Evolutionary conservation across 2,113 vertebrate species (phyloP).

Genomic region (Xerus inauris): DNA sequence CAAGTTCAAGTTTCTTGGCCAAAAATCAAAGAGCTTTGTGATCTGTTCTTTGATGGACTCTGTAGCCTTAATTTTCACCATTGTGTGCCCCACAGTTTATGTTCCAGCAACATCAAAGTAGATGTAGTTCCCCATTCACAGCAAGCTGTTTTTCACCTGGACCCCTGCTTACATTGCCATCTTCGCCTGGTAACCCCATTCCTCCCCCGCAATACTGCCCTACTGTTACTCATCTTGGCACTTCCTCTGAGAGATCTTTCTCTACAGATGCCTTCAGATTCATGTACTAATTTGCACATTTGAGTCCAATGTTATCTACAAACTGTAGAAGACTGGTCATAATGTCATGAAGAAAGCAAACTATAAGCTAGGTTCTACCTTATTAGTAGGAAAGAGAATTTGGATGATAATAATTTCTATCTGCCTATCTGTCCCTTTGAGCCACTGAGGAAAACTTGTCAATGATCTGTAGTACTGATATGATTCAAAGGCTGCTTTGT

Average conservation of each 20-base stretch:
- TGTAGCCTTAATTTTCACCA: not conserved
- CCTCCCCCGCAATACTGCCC: too few relatives aligned
- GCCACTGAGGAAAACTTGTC: not conserved
- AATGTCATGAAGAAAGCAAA: not conserved
- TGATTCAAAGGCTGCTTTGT: not conserved
- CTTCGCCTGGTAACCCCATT: not conserved
- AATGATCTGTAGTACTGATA: not conserved
- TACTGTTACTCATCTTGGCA: not conserved
- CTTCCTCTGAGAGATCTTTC: not conserved
- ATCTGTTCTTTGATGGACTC: not conserved
- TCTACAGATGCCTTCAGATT: not conserved
- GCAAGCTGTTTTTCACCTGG: not conserved
- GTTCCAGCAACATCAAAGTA: not conserved
- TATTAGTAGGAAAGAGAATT: not conserved
- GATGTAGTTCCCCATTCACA: not conserved
- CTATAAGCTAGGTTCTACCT: not conserved
- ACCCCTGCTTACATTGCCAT: not conserved
- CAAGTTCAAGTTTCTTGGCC: constrained; percentile 1
- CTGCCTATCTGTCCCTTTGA: not conserved
- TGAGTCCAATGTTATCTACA: not conserved
- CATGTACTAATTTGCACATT: not conserved
- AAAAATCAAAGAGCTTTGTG: not conserved
- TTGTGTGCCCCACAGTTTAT: not conserved
- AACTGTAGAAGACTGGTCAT: not conserved
- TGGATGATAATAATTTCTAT: not conserved